phyloP scores from a whole-genome alignment of 2,888 invertebrate genomes.

The Ganaspis brasiliensis region DNA sequence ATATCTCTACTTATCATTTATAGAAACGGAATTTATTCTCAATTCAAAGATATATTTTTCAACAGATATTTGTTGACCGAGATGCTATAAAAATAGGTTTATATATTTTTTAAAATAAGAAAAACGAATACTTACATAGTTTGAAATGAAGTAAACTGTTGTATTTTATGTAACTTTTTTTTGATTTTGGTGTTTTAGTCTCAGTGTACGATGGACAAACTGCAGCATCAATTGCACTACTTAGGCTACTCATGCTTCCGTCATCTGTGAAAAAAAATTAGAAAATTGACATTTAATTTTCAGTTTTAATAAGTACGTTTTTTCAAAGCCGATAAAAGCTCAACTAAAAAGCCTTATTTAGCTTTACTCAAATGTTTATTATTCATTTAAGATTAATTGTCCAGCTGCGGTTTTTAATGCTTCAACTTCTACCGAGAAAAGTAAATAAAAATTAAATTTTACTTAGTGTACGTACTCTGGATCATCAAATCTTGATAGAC shows the following conservation, averaged over 20 bases:
- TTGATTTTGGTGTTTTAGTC: slow-evolving; percentile 68
- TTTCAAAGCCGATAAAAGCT: too few relatives aligned
- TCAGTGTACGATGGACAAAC: slow-evolving; percentile 74
- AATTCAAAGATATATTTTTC: too few relatives aligned
- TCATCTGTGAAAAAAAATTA: slow-evolving; percentile 66
- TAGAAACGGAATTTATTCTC: too few relatives aligned
- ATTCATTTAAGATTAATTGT: background rate
- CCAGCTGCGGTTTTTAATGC: background rate
- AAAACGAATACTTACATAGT: slow-evolving; percentile 74
- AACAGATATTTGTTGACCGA: too few relatives aligned
- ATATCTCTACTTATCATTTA: too few relatives aligned
- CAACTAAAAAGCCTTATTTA: too few relatives aligned
- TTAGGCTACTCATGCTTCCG: slow-evolving; percentile 74
- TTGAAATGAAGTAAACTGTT: slow-evolving; percentile 79
- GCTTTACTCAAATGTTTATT: too few relatives aligned
- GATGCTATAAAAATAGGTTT: too few relatives aligned
- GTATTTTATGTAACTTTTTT: slow-evolving; percentile 74
- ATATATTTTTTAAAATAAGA: too few relatives aligned
- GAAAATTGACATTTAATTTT: background rate
- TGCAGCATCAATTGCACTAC: slow-evolving; percentile 74
- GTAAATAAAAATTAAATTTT: background rate
- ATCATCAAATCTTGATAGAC: slow-evolving; percentile 13
- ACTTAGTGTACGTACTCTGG: slow-evolving; percentile 20
- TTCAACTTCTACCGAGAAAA: background rate
- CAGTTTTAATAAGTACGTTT: too few relatives aligned